Evolutionary conservation across 1,140 invertebrate species (phyloP), one percentile per base, ranked within the genome.

Genomic region (Mercenaria mercenaria): DNA sequence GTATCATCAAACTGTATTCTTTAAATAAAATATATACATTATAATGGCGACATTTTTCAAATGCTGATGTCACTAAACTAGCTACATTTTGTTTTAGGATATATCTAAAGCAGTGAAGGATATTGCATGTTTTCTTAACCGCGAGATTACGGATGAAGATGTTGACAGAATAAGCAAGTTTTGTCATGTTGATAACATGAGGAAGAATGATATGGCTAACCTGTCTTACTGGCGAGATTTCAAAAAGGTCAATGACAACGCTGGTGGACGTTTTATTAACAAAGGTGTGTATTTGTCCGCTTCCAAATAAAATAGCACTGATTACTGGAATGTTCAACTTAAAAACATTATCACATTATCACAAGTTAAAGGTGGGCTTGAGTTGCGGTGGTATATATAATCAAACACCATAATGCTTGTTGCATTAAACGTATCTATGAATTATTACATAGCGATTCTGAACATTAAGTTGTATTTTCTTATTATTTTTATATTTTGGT

Each of bases 241-340:
- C 11, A 82, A 82, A 82, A 29, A 64, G 34, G 52, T 82, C 0
- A 82, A 82, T 82, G 79, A 82, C 18, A 39, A 82, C 4, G 23
- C 37, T 26, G 47, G 13, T 18, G 79, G 79, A 8, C 29, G 79
- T 23, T 82, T 82, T 61, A 82, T 82, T 6, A 82, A 82, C 32
- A n/a, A 82, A 61, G 79, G 79, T 82, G 52, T 26, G 50, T 6
- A 8, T 6, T 10, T 64, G 26, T 18, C n/a, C 29, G 23, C 13
- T 37, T 18, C 3, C 10, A 11, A 2, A 34, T 29, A 41, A 11
- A 11, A 15, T 26, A 11, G 18, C 8, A 10, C 43, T 10, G 8
- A 47, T 10, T 10, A 47, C 18, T 47, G 18, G 43, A 47, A 18
- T 18, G 18, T 47, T 10, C 8, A 18, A 47, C 8, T n/a, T 10